Conservation (phyloP, 2,888 invertebrate genomes). For the Leptogaster cylindrica region DNA sequence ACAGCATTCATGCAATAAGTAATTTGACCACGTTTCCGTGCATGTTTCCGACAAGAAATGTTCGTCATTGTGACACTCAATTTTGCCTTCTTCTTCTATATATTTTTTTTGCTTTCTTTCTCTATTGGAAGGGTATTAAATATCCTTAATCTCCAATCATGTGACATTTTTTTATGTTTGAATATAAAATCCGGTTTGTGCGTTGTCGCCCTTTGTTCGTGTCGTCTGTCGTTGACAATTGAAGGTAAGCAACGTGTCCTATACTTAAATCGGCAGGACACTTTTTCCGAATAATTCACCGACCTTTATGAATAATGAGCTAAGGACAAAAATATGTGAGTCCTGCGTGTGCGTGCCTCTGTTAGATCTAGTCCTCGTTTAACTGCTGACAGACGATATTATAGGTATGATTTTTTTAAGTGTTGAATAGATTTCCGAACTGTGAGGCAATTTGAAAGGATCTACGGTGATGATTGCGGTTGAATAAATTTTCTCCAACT, state of each 20-base stretch:
- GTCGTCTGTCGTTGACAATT: background rate
- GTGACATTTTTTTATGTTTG: conserved; percentile 44
- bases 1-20: too few relatives aligned
- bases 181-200: conserved; percentile 42
- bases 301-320: conserved; percentile 39
- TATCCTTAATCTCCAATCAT: conserved; percentile 44
- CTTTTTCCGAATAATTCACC: background rate
- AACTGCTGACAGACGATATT: conserved; percentile 22
- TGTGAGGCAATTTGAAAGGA: conserved; percentile 37
- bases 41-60: background rate
- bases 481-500: too few relatives aligned
- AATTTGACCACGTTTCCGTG: background rate
- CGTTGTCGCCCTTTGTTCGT: conserved; percentile 13
- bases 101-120: background rate
- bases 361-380: too few relatives aligned
- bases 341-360: too few relatives aligned
- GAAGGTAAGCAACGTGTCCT: conserved; percentile 13
- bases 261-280: conserved; percentile 20
- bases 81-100: background rate
- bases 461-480: background rate
- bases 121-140: conserved; percentile 38
- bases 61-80: background rate
- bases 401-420: too few relatives aligned
- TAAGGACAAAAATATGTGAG: conserved; percentile 43
- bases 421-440: conserved; percentile 32